Evolutionary conservation across 2,113 vertebrate genomes (phyloP).

Genomic region (Phrynosoma platyrhinos): DNA sequence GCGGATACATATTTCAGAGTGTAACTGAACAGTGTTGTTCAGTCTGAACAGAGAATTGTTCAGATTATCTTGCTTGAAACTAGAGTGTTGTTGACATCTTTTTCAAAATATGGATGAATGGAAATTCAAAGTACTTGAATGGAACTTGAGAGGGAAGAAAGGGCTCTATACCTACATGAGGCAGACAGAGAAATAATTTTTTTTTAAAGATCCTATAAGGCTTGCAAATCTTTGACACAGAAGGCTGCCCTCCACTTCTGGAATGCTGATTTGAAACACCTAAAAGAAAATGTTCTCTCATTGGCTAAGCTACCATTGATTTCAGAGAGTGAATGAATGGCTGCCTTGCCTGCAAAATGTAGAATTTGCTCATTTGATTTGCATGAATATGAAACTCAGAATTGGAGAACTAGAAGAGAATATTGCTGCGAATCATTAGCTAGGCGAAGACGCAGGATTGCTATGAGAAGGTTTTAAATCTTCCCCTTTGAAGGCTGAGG

Average conservation of each 20-base stretch:
- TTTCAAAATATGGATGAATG: background rate
- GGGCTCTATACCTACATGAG: background rate
- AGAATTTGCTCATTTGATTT: background rate
- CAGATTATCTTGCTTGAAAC: background rate
- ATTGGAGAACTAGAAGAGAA: background rate
- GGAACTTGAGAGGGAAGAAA: background rate
- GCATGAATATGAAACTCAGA: background rate
- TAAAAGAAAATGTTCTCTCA: background rate
- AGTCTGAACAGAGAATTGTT: background rate
- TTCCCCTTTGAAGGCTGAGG: background rate
- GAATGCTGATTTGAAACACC: background rate
- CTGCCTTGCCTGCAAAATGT: background rate
- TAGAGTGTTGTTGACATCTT: background rate
- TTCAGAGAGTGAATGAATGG: background rate
- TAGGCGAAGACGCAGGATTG: background rate
- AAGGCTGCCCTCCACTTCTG: background rate
- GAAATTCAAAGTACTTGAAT: constrained; percentile 3
- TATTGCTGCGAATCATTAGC: too few relatives aligned
- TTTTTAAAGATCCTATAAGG: too few relatives aligned
- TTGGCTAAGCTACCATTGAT: background rate
- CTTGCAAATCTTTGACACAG: background rate
- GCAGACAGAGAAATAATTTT: background rate
- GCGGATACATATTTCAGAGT: background rate
- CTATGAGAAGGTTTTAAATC: background rate
- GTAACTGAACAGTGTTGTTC: background rate